Base-by-base conservation (phyloP, 2,113 vertebrate genomes). In the Notothenia rossii region DNA sequence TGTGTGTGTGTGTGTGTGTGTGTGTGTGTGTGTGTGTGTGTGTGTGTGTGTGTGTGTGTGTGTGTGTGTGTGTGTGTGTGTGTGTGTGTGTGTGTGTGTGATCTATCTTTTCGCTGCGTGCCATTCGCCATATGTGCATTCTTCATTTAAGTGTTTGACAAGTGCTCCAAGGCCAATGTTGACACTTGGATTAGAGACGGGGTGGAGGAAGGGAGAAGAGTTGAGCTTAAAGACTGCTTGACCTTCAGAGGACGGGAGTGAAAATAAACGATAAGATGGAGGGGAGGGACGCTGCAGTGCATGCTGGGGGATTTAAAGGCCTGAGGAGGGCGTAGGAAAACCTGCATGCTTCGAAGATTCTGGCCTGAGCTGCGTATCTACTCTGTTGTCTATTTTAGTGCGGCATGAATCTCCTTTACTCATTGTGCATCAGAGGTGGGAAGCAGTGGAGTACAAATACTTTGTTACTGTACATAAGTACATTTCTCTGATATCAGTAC, bases 191-290 rank as follows among this genome's bases (percentile, higher is more conserved):
- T 90, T 81, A 90, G 66, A 69, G 73, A 25, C 14, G 3, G 33
- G n/a, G 55, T 0, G 6, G 51, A 62, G 33, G 69, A n/a, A 36
- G 60, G 58, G 36, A 68, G 59, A 49, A 66, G 81, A 77, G 62
- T 49, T 79, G 78, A 74, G 81, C 51, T 29, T 11, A 56, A 54
- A 68, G 72, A 54, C 48, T 6, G 60, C 0, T 15, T 75, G 82
- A 88, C 83, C 85, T 91, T 85, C 81, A 77, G 80, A 81, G 85
- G 85, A 76, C 77, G 11, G 48, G 73, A 62, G 73, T 85, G 90
- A 77, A 84, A 83, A 55, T 67, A 20, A 64, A 76, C 2, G 18
- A 90, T 86, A 87, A 86, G 72, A 72, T 45, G 72, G 75, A 29
- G 59, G 58, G 73, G 22, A 9, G 75, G 58, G 74, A 54, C 4